Conservation (phyloP, 2,888 invertebrate genomes). For the Synergus gifuensis region DNA sequence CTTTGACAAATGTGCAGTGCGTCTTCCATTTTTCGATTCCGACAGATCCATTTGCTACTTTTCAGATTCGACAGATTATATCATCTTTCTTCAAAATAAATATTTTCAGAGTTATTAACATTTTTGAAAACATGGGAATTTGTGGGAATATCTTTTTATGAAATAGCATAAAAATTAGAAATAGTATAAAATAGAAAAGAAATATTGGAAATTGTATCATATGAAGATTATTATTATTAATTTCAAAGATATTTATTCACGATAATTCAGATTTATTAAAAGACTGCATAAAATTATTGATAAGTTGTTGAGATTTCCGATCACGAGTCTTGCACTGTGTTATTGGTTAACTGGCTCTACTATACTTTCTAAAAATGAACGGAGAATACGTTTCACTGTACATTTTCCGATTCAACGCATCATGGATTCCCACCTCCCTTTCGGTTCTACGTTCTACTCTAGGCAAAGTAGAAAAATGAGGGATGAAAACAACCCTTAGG, state of each 20-base stretch:
- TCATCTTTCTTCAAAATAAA: too few relatives aligned
- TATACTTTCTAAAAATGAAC: conserved; percentile 56
- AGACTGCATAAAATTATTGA: not conserved
- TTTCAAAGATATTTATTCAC: too few relatives aligned
- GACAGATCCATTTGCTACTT: not conserved
- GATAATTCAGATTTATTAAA: not conserved
- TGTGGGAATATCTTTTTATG: too few relatives aligned
- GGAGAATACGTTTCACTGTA: conserved; percentile 54
- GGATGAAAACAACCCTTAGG: conserved; percentile 57
- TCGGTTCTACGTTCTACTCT: conserved; percentile 50
- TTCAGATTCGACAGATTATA: not conserved
- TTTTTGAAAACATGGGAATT: too few relatives aligned
- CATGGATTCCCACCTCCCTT: conserved; percentile 47
- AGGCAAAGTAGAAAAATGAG: conserved; percentile 33
- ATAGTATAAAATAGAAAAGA: too few relatives aligned
- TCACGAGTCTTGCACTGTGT: conserved; percentile 49
- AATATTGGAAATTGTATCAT: too few relatives aligned
- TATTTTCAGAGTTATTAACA: too few relatives aligned
- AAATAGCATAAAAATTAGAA: too few relatives aligned
- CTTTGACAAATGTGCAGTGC: not conserved
- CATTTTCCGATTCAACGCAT: conserved; percentile 34
- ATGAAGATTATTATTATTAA: too few relatives aligned
- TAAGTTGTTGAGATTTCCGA: conserved; percentile 45
- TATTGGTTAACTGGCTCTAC: conserved; percentile 51
- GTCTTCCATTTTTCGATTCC: not conserved